Evolutionary conservation across 2,113 vertebrate genomes (phyloP).

Genomic region (Anser brachyrhynchus): DNA sequence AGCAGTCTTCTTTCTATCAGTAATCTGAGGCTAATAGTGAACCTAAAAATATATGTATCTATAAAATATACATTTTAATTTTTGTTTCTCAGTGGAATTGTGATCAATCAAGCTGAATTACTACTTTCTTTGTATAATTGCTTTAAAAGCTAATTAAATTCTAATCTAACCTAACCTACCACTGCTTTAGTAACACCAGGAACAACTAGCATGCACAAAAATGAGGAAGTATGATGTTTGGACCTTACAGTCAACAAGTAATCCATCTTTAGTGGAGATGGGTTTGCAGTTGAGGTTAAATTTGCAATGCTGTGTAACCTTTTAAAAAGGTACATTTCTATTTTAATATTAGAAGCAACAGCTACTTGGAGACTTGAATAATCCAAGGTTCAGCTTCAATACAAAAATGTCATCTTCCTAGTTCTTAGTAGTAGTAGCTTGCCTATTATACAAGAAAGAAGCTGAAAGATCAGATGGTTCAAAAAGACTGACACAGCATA

Average conservation of each 20-base stretch:
- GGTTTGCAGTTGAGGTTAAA: not conserved
- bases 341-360: not conserved
- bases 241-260: not conserved
- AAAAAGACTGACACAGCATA: not conserved
- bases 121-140: not conserved
- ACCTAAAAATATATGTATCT: not conserved
- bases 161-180: not conserved
- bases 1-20: not conserved
- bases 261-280: not conserved
- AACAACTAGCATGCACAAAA: not conserved
- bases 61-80: not conserved
- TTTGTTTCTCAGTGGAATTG: not conserved
- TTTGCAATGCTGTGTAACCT: not conserved
- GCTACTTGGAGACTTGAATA: not conserved
- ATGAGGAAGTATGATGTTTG: not conserved
- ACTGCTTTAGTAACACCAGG: not conserved
- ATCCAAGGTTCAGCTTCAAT: not conserved
- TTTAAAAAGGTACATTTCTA: not conserved
- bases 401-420: not conserved
- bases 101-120: not conserved
- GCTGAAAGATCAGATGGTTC: not conserved
- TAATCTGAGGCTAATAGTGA: not conserved
- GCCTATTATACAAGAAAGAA: not conserved
- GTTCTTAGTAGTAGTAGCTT: not conserved
- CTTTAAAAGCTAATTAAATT: not conserved